Conservation (phyloP, 2,113 vertebrate species). For the Emydocephalus ijimae region DNA sequence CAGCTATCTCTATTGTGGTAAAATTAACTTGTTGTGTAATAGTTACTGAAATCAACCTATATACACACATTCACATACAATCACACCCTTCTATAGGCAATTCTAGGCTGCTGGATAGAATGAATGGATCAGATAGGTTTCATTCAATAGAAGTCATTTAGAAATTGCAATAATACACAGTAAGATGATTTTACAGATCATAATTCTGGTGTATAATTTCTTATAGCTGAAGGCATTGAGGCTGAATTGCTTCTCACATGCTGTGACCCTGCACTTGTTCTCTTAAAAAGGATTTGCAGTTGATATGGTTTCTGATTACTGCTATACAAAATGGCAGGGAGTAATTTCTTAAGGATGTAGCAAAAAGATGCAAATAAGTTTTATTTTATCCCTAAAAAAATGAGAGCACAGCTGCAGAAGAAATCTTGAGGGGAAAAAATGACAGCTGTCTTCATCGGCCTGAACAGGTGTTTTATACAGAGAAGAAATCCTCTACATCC, state of each 20-base stretch:
- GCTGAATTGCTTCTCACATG: slow-evolving; percentile 41
- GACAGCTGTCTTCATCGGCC: slow-evolving; percentile 60
- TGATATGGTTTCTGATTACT: slow-evolving; percentile 51
- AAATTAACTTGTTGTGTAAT: slow-evolving; percentile 10
- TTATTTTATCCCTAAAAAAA: slow-evolving; percentile 29
- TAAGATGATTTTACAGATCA: slow-evolving; percentile 39
- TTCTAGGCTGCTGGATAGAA: not conserved
- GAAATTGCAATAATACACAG: slow-evolving; percentile 40
- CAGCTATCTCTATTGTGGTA: slow-evolving; percentile 12
- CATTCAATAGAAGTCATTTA: slow-evolving; percentile 27
- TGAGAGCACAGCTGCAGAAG: slow-evolving; percentile 66
- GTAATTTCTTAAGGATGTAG: slow-evolving; percentile 54
- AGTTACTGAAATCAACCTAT: slow-evolving; percentile 9
- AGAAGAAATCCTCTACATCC: slow-evolving; percentile 34
- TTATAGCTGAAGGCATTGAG: slow-evolving; percentile 39
- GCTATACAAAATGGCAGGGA: slow-evolving; percentile 42
- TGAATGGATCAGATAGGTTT: slow-evolving; percentile 25
- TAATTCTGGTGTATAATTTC: slow-evolving; percentile 27
- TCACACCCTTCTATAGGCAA: not conserved
- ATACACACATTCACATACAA: not conserved
- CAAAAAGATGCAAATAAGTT: slow-evolving; percentile 43
- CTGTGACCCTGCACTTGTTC: slow-evolving; percentile 14
- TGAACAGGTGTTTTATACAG: slow-evolving; percentile 67
- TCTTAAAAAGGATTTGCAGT: slow-evolving; percentile 35
- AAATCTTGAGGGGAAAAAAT: slow-evolving; percentile 44